Percentiles rank a stretch among this genome's conserved stretches.
Evolutionary conservation across 2,888 invertebrate species (phyloP).

Genomic region (Campoplex capitator): DNA sequence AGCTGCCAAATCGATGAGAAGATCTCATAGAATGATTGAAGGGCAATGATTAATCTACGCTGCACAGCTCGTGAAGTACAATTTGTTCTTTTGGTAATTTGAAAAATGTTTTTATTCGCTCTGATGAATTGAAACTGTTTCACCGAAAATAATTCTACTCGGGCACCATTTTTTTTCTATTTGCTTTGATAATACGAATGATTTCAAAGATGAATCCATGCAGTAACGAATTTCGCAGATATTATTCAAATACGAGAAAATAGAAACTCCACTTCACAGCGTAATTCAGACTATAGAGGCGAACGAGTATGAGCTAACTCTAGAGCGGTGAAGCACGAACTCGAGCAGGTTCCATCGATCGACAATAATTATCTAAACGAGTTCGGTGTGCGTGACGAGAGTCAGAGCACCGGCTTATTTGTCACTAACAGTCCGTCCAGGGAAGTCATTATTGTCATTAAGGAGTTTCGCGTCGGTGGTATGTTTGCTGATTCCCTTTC

Average conservation of each 20-base stretch:
- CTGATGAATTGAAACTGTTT: neutral
- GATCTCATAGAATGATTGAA: neutral
- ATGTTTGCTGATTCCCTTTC: constrained; percentile 59
- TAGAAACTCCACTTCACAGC: neutral
- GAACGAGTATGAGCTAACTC: constrained; percentile 48
- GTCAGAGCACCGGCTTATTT: constrained; percentile 77
- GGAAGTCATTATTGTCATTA: constrained; percentile 77
- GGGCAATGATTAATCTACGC: neutral
- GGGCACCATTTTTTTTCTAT: neutral
- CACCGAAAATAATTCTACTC: neutral
- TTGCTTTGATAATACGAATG: neutral
- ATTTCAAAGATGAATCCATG: neutral
- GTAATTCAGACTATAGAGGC: neutral
- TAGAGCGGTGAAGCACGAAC: constrained; percentile 53
- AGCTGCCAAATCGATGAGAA: constrained; percentile 4
- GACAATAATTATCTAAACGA: constrained; percentile 79
- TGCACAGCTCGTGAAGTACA: neutral
- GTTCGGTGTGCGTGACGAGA: constrained; percentile 68
- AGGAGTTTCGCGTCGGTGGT: constrained; percentile 63
- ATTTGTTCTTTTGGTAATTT: neutral
- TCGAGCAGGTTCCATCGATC: constrained; percentile 72
- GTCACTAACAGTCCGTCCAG: constrained; percentile 74
- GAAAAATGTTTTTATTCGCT: neutral
- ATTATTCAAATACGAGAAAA: constrained; percentile 16
- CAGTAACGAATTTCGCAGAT: neutral